phyloP scores from a whole-genome alignment of 2,797 vertebrate species.

The Gymnocypris eckloni region DNA sequence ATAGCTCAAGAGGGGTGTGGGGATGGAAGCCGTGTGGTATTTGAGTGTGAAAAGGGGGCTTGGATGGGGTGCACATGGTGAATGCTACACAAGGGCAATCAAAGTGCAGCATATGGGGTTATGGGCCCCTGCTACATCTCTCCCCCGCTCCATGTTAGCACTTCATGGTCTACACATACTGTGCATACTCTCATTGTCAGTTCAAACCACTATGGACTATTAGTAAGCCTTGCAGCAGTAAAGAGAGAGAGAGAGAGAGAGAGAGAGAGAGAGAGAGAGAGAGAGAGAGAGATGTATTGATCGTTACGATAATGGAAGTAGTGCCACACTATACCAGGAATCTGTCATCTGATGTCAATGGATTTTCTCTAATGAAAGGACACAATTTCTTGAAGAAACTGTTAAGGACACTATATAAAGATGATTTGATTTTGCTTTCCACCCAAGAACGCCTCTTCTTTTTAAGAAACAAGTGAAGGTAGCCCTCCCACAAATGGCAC shows the following conservation, averaged over 20 bases:
- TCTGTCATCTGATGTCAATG: constrained; percentile 5
- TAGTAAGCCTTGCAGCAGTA: background rate
- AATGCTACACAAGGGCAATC: constrained; percentile 27
- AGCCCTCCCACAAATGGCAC: background rate
- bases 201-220: constrained; percentile 12
- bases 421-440: background rate
- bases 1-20: constrained; percentile 63
- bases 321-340: background rate
- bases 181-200: background rate
- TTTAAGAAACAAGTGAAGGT: background rate
- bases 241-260: background rate
- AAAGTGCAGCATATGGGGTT: constrained; percentile 18
- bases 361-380: constrained; percentile 3
- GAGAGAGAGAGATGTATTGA: background rate
- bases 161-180: constrained; percentile 12
- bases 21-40: constrained; percentile 14
- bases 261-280: too few relatives aligned
- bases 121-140: constrained; percentile 9
- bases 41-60: constrained; percentile 38
- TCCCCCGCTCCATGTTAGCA: background rate
- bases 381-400: background rate
- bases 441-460: background rate
- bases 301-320: background rate
- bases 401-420: background rate
- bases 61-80: constrained; percentile 52